Percentiles rank a stretch among this genome's conserved stretches.
Evolutionary conservation across 2,888 invertebrate species (phyloP).

Genomic region (Chalcis sispes): DNA sequence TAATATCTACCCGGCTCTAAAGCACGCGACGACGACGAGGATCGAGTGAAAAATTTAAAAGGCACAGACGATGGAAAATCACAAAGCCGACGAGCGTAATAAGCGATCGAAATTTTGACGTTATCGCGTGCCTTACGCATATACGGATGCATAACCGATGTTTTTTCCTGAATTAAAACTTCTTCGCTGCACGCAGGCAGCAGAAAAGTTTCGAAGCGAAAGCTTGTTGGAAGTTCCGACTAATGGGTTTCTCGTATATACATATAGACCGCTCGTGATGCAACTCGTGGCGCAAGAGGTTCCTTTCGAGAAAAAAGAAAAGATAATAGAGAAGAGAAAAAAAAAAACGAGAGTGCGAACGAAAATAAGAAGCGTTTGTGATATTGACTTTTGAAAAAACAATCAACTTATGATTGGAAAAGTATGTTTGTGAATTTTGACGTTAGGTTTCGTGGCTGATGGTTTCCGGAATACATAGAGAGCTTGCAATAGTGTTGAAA

Average conservation of each 20-base stretch:
- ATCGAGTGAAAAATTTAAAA: conserved; percentile 32
- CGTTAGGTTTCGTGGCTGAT: background rate
- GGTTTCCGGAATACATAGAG: conserved; percentile 7
- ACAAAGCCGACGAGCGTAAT: background rate
- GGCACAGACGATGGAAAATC: conserved; percentile 8
- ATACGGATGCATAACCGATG: no score
- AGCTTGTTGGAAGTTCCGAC: conserved; percentile 16
- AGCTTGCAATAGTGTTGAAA: no score
- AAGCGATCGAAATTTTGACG: conserved; percentile 21
- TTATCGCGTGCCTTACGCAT: no score
- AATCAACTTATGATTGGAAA: conserved; percentile 43
- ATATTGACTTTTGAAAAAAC: conserved; percentile 42
- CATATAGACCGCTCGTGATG: conserved; percentile 4
- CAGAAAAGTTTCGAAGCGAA: conserved; percentile 1
- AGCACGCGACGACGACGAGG: no score
- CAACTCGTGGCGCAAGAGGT: conserved; percentile 15
- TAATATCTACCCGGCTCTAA: no score
- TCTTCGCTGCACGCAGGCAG: no score
- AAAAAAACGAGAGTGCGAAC: conserved; percentile 1
- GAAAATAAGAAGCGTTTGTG: conserved; percentile 34
- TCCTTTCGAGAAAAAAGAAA: conserved; percentile 32
- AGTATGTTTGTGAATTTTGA: conserved; percentile 25
- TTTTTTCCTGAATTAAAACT: no score
- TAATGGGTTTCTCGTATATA: conserved; percentile 35
- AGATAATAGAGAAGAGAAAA: no score